phyloP scores from a whole-genome alignment of 2,113 vertebrate genomes.

The Pavo muticus region DNA sequence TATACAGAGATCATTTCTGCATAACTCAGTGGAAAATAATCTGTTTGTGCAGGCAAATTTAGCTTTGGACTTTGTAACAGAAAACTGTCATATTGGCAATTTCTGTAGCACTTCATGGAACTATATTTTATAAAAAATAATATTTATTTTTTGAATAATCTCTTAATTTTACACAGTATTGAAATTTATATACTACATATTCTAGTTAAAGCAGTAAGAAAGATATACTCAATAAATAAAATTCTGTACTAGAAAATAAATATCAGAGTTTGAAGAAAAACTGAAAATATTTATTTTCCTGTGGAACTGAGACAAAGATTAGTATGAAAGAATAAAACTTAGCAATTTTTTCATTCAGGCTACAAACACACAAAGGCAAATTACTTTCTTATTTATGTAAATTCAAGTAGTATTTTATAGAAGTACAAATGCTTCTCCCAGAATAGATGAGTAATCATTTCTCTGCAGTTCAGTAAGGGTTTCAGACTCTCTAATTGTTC shows the following conservation, averaged over 20 bases:
- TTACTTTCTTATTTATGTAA: background rate
- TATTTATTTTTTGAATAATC: background rate
- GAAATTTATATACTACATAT: background rate
- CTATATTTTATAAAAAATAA: background rate
- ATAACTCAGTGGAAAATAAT: background rate
- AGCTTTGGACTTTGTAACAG: background rate
- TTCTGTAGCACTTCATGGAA: background rate
- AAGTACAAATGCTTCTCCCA: background rate
- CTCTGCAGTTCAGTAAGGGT: background rate
- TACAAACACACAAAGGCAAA: background rate
- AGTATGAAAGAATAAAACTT: background rate
- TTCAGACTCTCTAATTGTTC: background rate
- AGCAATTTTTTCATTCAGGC: background rate
- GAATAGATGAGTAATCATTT: background rate
- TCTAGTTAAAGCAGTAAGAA: background rate
- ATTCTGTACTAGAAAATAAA: background rate
- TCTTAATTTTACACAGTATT: background rate
- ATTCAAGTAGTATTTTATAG: background rate
- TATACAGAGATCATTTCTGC: background rate
- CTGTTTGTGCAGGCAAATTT: background rate
- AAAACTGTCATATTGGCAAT: background rate
- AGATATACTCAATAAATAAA: background rate
- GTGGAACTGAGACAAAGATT: background rate
- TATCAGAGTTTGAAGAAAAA: background rate
- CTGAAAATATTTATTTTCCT: background rate